Conservation (phyloP, 2,888 invertebrate species). For the Chaetoderma sp. region DNA sequence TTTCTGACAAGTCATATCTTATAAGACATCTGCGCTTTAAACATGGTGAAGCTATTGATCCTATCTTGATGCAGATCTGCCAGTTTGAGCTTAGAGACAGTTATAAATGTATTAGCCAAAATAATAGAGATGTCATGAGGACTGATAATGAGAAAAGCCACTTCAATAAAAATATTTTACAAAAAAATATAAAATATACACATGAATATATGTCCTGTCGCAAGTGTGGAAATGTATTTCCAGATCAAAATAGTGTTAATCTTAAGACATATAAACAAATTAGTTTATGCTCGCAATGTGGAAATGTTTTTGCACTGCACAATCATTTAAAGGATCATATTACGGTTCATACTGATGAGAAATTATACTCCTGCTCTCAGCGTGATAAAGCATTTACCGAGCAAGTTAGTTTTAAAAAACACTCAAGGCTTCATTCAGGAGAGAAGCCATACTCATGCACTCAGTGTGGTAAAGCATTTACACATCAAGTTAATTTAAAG, state of each 20-base stretch:
- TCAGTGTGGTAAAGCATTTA: too few relatives aligned
- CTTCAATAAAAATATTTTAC: too few relatives aligned
- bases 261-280: too few relatives aligned
- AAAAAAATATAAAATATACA: too few relatives aligned
- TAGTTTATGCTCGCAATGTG: constrained; percentile 10
- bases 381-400: constrained; percentile 3
- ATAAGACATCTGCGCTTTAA: constrained; percentile 13
- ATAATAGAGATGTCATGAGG: background rate
- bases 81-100: background rate
- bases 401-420: background rate
- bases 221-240: too few relatives aligned
- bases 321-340: background rate
- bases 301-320: background rate
- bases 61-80: background rate
- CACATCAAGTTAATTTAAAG: too few relatives aligned
- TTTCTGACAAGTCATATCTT: constrained; percentile 2
- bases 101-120: background rate
- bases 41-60: constrained; percentile 16
- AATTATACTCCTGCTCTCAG: constrained; percentile 1
- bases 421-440: too few relatives aligned
- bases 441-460: too few relatives aligned
- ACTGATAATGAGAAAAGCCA: background rate
- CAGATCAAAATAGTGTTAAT: too few relatives aligned
- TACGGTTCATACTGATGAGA: constrained; percentile 12
- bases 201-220: too few relatives aligned